Conservation (phyloP, 2,888 invertebrate genomes). For the Drosophila atroscutellata region DNA sequence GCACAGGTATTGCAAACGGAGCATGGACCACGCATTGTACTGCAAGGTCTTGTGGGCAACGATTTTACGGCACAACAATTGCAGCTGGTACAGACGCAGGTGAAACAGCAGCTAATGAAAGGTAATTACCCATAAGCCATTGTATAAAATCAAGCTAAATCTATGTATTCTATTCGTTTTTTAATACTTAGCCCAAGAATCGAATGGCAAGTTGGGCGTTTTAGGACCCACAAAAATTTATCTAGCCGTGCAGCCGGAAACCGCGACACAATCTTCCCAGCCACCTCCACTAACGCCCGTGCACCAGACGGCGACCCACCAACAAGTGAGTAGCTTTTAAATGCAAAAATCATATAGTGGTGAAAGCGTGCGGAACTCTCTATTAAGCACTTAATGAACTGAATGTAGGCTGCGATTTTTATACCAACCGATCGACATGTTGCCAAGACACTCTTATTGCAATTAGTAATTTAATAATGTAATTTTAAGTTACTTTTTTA, state of each 20-base stretch:
- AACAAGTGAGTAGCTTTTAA: slow-evolving; percentile 85
- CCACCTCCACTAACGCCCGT: slow-evolving; percentile 87
- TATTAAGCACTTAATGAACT: slow-evolving; percentile 14
- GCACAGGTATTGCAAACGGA: slow-evolving; percentile 94
- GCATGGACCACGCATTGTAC: slow-evolving; percentile 93
- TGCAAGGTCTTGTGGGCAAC: slow-evolving; percentile 93
- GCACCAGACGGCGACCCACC: slow-evolving; percentile 83
- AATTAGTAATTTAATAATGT: slow-evolving; percentile 27
- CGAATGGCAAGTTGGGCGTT: slow-evolving; percentile 93
- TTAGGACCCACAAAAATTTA: slow-evolving; percentile 94
- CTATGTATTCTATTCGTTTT: not conserved
- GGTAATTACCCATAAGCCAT: slow-evolving; percentile 85
- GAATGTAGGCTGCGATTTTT: slow-evolving; percentile 33
- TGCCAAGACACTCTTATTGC: slow-evolving; percentile 30
- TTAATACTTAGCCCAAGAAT: slow-evolving; percentile 89
- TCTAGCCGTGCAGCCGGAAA: slow-evolving; percentile 91
- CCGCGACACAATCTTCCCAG: slow-evolving; percentile 84
- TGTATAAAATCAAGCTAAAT: not conserved
- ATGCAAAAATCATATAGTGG: slow-evolving; percentile 50
- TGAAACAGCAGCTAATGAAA: slow-evolving; percentile 94
- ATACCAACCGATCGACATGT: slow-evolving; percentile 25
- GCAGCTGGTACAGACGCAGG: slow-evolving; percentile 93
- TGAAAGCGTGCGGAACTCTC: slow-evolving; percentile 19
- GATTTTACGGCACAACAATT: slow-evolving; percentile 93
- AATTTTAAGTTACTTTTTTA: slow-evolving; percentile 39